Evolutionary conservation across 2,113 vertebrate species (phyloP).

Genomic region (Brienomyrus longianalis): DNA sequence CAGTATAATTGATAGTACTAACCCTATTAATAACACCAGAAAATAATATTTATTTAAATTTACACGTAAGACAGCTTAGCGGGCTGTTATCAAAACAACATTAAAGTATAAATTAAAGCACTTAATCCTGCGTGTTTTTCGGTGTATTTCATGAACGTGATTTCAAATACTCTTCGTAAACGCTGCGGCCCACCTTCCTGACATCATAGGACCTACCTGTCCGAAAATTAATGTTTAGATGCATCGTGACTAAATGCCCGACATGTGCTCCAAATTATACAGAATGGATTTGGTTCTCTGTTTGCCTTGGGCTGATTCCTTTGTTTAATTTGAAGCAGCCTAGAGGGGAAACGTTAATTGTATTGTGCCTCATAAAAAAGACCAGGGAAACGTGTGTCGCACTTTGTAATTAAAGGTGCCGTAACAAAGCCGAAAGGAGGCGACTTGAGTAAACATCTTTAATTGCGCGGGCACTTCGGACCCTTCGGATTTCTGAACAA

Average conservation of each 20-base stretch:
- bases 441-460: constrained; percentile 2
- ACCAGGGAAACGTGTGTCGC: not conserved
- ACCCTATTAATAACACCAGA: not conserved
- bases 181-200: not conserved
- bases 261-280: not conserved
- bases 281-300: not conserved
- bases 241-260: not conserved
- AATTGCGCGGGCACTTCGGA: not conserved
- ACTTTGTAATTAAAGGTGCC: not conserved
- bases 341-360: not conserved
- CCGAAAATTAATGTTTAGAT: not conserved
- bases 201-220: not conserved
- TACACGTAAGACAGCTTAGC: not conserved
- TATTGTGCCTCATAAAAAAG: not conserved
- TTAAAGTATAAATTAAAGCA: not conserved
- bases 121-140: too few species aligned
- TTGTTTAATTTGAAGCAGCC: constrained; percentile 3
- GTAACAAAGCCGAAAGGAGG: not conserved
- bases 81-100: not conserved
- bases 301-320: not conserved
- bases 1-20: not conserved
- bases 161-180: not conserved
- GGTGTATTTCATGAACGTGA: not conserved
- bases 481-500: not conserved
- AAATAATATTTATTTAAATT: not conserved